These are phyloP conservation scores for Peromyscus polionotus DNA, from an alignment of 2,113 vertebrate genomes.

Conservation along the genomic window DNA sequence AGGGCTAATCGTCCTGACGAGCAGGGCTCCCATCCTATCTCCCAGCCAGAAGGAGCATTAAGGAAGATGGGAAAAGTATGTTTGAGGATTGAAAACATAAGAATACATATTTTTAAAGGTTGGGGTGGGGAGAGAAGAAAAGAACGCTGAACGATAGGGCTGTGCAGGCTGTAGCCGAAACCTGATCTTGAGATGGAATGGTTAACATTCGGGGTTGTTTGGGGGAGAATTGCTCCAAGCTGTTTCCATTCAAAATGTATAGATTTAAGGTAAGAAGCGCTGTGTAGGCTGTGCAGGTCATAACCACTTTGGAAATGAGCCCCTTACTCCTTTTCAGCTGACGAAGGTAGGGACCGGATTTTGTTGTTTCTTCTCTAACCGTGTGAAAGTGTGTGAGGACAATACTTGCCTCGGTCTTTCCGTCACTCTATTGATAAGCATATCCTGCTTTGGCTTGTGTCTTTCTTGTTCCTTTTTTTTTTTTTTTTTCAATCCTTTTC, in stretches of 20 bases:
- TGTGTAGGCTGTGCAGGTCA: slow-evolving; percentile 86
- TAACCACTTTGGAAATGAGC: slow-evolving; percentile 84
- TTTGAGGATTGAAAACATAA: slow-evolving; percentile 88
- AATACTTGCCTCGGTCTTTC: slow-evolving; percentile 66
- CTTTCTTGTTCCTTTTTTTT: background rate
- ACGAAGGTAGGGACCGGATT: slow-evolving; percentile 87
- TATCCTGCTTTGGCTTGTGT: background rate
- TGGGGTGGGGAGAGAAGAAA: slow-evolving; percentile 24
- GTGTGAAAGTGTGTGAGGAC: slow-evolving; percentile 46
- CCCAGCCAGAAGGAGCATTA: slow-evolving; percentile 76
- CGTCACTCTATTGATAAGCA: slow-evolving; percentile 60
- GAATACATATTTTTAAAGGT: slow-evolving; percentile 84
- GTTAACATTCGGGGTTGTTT: slow-evolving; percentile 92
- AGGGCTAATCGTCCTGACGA: slow-evolving; percentile 87
- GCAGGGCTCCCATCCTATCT: slow-evolving; percentile 83
- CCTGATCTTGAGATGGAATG: slow-evolving; percentile 90
- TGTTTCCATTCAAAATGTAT: slow-evolving; percentile 91
- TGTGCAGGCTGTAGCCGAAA: slow-evolving; percentile 88
- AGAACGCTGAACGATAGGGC: slow-evolving; percentile 85
- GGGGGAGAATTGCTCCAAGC: slow-evolving; percentile 92
- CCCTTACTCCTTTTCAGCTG: slow-evolving; percentile 85
- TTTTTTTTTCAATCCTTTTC: background rate
- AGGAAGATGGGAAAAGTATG: slow-evolving; percentile 87
- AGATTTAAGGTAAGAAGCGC: slow-evolving; percentile 89
- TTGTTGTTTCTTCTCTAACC: slow-evolving; percentile 79